These are phyloP conservation scores for Synergus japonicus DNA, from an alignment of 2,888 invertebrate genomes.

Conservation along the genomic window DNA sequence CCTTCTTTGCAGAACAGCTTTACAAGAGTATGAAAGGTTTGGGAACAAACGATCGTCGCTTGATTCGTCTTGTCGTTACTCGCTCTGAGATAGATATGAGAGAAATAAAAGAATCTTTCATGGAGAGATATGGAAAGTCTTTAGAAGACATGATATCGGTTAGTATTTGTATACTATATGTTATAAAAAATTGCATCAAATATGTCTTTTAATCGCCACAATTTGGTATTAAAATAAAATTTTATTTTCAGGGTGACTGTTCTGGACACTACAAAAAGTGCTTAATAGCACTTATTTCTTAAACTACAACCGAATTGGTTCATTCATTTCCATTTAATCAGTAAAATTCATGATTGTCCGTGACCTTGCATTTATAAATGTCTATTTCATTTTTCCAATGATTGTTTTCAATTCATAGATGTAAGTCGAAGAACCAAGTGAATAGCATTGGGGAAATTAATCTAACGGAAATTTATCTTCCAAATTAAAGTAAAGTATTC, in stretches of 20 bases:
- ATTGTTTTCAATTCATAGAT: constrained; percentile 6
- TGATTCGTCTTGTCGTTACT: constrained; percentile 91
- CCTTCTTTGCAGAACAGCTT: constrained; percentile 91
- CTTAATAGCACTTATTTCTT: constrained; percentile 83
- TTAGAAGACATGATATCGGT: constrained; percentile 90
- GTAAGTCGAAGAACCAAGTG: neutral
- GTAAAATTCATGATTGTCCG: neutral
- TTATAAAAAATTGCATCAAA: constrained; percentile 50
- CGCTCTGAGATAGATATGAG: constrained; percentile 91
- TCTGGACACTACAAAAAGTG: constrained; percentile 93
- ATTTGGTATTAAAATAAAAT: constrained; percentile 44
- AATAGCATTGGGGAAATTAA: neutral
- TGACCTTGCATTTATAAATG: constrained; percentile 28
- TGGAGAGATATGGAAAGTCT: constrained; percentile 85
- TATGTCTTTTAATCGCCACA: constrained; percentile 7
- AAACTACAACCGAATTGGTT: constrained; percentile 43
- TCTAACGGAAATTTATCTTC: neutral
- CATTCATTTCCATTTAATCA: neutral
- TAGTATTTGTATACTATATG: constrained; percentile 63
- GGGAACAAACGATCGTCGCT: constrained; percentile 91
- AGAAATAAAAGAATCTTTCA: constrained; percentile 90
- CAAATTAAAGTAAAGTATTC: neutral
- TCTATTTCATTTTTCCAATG: constrained; percentile 9
- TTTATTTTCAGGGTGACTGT: constrained; percentile 85
- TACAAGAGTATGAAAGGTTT: constrained; percentile 93